Evolutionary conservation across 2,797 vertebrate genomes (phyloP).

Genomic region (Gephyroberyx darwinii): DNA sequence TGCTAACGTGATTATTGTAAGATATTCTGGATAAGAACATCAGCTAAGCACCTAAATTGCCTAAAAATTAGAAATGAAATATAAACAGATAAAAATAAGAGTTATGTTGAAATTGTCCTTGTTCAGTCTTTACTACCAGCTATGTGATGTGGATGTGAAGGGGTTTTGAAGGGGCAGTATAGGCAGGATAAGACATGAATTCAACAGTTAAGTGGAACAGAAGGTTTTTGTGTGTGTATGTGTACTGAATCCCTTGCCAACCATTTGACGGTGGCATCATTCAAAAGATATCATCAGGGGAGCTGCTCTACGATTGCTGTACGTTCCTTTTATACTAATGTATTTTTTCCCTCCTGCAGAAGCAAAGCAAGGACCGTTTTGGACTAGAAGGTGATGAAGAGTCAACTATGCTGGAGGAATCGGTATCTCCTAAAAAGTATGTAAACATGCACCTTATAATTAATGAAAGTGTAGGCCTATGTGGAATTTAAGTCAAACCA

Average conservation of each 20-base stretch:
- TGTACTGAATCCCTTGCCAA: not conserved
- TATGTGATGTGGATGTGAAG: no score
- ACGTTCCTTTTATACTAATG: not conserved
- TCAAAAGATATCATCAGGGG: no score
- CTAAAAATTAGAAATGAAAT: no score
- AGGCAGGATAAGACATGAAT: no score
- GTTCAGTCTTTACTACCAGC: no score
- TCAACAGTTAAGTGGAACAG: no score
- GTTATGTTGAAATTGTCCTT: no score
- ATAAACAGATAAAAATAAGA: no score
- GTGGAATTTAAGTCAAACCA: not conserved
- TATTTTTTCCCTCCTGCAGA: slow-evolving; percentile 78
- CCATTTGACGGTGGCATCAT: no score
- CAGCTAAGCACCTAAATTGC: no score
- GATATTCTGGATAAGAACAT: no score
- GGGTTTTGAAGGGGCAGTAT: not conserved
- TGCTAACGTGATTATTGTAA: no score
- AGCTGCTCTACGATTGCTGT: not conserved
- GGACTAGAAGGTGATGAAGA: slow-evolving; percentile 98
- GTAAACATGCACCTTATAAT: slow-evolving; percentile 42
- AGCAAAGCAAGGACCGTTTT: slow-evolving; percentile 99
- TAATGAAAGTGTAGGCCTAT: not conserved
- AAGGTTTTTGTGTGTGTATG: not conserved
- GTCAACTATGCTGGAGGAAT: slow-evolving; percentile 99
- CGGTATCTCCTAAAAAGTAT: slow-evolving; percentile 98